Base-by-base conservation (phyloP, 2,113 vertebrate species). In the Rhynchopsitta pachyrhyncha region DNA sequence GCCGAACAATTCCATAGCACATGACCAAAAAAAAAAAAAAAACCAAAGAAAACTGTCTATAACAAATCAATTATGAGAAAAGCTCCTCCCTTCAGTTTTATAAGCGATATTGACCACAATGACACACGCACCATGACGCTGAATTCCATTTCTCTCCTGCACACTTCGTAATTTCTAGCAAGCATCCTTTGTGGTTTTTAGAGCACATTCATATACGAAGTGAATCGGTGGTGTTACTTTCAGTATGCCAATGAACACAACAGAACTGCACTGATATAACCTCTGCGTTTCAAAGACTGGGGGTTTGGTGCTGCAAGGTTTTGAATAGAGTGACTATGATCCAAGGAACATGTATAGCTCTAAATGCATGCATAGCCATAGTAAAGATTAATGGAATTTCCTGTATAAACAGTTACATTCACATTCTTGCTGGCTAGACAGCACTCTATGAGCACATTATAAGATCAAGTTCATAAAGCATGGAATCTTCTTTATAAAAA, bases 81-180 rank as follows among this genome's bases (percentile, higher is more conserved):
- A 85, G 3, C 11, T 10, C 6, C 12, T 47, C 19, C n/a, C 39
- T 88, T 92, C 13, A 49, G 6, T 31, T 91, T 82, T 70, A 5
- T 1, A 8, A 59, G 41, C 1, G 13, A n/a, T n/a, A 28, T 44
- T 77, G 49, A 62, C 28, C 39, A 53, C 57, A 47, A 10, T 9
- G 25, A 53, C 20, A 47, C 2, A 49, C 27, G 52, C 2, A 2
- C 29, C 5, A 31, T 10, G 28, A 22, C 3, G 1, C 1, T 17
- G 49, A 75, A 92, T 66, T 8, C 23, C 20, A 66, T 66, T 49
- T 75, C 37, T 23, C 16, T 75, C 28, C 33, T 41, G 28, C 50
- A 29, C 1, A 4, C 52, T 90, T 67, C 44, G n/a, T 28, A 22
- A 17, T 28, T 81, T 70, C 41, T 35, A 71, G 60, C 28, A 78